These are phyloP conservation scores for Pluvialis apricaria DNA, from an alignment of 2,113 vertebrate species.

Conservation along the genomic window DNA sequence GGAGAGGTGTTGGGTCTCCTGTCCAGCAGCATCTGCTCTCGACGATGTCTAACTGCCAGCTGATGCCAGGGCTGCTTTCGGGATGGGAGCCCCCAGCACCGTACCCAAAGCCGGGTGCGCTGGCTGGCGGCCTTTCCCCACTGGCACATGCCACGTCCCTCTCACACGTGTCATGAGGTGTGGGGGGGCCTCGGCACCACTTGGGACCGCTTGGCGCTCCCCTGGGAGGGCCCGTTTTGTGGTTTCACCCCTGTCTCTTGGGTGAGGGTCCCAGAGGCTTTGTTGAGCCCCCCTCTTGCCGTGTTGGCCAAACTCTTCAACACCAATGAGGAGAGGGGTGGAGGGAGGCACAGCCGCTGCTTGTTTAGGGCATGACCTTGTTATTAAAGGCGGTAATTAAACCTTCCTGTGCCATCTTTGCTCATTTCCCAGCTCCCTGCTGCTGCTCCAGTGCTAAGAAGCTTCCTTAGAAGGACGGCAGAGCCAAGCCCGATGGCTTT, in stretches of 20 bases:
- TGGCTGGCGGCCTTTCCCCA: not conserved
- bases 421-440: not conserved
- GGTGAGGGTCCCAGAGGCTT: not conserved
- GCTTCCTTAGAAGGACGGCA: accelerated
- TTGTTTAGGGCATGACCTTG: accelerated
- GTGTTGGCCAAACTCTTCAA: not conserved
- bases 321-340: accelerated
- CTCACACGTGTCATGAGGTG: not conserved
- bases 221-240: not conserved
- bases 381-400: not conserved
- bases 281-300: not conserved
- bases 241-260: not conserved
- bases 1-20: not conserved
- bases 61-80: not conserved
- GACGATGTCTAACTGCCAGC: accelerated
- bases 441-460: accelerated
- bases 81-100: accelerated
- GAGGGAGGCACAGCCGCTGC: not conserved
- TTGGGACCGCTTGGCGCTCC: accelerated
- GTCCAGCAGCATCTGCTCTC: not conserved
- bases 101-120: accelerated
- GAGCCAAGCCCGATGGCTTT: not conserved
- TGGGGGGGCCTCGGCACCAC: not conserved
- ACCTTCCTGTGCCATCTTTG: not conserved
- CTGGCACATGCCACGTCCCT: accelerated